Percentiles rank a stretch among this genome's conserved stretches.
Conservation (phyloP, 92 coral and sea anemone genomes). For the Phenganax marumi region DNA sequence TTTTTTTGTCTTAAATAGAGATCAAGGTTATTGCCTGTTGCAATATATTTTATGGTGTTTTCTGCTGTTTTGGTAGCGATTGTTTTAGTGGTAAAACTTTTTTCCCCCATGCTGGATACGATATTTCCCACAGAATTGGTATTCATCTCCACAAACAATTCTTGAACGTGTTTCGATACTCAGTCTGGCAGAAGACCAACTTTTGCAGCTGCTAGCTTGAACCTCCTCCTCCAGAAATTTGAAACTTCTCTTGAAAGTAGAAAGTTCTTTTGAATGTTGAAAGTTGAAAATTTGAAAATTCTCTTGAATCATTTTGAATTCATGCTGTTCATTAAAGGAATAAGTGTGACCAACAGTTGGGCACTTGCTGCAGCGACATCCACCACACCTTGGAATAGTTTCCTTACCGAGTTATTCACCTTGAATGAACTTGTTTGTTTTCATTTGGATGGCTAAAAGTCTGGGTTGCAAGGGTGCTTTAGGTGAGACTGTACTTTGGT, state of each 20-base stretch:
- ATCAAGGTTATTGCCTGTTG: not conserved
- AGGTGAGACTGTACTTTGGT: no score
- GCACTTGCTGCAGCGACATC: slow-evolving; percentile 62
- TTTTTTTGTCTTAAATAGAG: not conserved
- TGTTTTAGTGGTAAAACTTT: not conserved
- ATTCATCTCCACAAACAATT: not conserved
- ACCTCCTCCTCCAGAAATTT: not conserved
- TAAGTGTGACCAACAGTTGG: slow-evolving; percentile 62
- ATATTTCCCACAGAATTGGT: slow-evolving; percentile 9
- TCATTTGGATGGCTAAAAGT: not conserved
- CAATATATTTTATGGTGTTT: not conserved
- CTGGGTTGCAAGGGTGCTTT: not conserved
- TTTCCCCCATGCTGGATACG: slow-evolving; percentile 19
- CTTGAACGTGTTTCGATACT: not conserved
- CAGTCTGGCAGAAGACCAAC: not conserved
- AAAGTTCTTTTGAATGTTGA: no score
- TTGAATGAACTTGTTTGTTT: slow-evolving; percentile 19
- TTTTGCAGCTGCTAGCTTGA: slow-evolving; percentile 8
- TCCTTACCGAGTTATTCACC: slow-evolving; percentile 62
- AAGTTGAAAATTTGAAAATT: no score
- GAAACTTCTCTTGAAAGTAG: no score
- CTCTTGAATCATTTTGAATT: slow-evolving; percentile 58
- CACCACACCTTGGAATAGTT: no score
- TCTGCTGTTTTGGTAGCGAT: slow-evolving; percentile 1
- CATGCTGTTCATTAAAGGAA: slow-evolving; percentile 57